Conservation (phyloP, 2,797 vertebrate genomes). For the Argya squamiceps region DNA sequence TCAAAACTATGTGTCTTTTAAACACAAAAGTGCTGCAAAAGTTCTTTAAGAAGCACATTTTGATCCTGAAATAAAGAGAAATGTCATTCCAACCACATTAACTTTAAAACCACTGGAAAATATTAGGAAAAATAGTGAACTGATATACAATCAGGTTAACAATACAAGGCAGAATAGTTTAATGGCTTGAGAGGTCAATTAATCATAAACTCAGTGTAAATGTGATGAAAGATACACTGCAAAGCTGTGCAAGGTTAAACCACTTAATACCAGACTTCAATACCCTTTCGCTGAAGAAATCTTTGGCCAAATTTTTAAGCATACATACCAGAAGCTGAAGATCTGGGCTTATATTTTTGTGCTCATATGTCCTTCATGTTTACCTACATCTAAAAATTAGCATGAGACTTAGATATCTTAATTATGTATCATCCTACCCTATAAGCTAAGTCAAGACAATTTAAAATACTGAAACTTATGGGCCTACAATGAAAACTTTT, state of each 20-base stretch:
- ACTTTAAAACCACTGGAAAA: neutral
- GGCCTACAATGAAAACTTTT: neutral
- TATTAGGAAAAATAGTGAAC: neutral
- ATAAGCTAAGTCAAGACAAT: neutral
- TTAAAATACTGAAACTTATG: neutral
- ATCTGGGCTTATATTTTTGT: neutral
- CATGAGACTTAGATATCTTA: rapidly evolving
- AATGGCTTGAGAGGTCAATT: neutral
- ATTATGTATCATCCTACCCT: neutral
- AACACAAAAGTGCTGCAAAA: neutral
- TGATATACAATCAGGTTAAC: conserved; percentile 3
- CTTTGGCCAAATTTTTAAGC: neutral
- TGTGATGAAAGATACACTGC: neutral
- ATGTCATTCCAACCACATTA: neutral
- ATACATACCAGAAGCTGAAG: neutral
- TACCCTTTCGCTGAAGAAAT: neutral
- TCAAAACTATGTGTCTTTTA: neutral
- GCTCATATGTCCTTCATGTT: neutral
- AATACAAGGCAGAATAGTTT: neutral
- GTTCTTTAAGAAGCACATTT: neutral
- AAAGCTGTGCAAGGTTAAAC: neutral
- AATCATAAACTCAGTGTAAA: neutral
- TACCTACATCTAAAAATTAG: neutral
- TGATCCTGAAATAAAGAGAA: neutral
- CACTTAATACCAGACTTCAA: neutral